Conservation (phyloP, 92 coral and sea anemone genomes). For the Isaurus tuberculatus region DNA sequence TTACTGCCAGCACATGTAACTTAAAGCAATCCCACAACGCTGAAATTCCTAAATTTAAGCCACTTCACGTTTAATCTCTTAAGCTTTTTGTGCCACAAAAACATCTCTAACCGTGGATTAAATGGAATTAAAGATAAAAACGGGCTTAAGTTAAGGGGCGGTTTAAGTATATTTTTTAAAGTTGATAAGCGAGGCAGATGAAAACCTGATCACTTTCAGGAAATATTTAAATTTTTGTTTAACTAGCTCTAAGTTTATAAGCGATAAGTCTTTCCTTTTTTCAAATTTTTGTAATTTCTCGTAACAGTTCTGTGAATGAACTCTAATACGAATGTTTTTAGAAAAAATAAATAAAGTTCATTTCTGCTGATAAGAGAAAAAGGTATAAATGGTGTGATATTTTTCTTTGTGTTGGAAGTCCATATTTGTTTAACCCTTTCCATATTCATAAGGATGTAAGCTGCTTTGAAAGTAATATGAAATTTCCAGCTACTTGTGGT, state of each 20-base stretch:
- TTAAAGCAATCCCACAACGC: neutral
- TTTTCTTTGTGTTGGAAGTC: slow-evolving; percentile 3
- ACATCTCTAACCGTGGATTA: slow-evolving; percentile 1
- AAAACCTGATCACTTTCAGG: neutral
- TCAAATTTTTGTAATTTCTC: neutral
- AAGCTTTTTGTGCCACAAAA: slow-evolving; percentile 12
- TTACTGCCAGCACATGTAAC: neutral
- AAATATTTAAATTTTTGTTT: slow-evolving; percentile 22
- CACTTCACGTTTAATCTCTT: slow-evolving; percentile 37
- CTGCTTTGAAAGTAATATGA: slow-evolving; percentile 33
- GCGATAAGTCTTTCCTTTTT: neutral
- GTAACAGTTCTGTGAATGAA: neutral
- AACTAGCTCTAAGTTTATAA: neutral
- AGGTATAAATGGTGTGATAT: neutral
- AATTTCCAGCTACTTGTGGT: slow-evolving; percentile 23
- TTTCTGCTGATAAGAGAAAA: neutral
- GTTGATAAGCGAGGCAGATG: neutral
- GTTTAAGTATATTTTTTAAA: neutral
- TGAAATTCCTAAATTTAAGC: slow-evolving; percentile 22
- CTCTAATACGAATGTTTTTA: neutral
- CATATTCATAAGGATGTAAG: slow-evolving; percentile 20
- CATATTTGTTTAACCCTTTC: slow-evolving; percentile 21
- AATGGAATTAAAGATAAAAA: neutral
- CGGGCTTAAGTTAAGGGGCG: slow-evolving; percentile 10
- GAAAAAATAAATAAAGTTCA: neutral